A percentile compares a stretch with the other conserved stretches of the same genome.
phyloP scores from a whole-genome alignment of 2,888 invertebrate species.

The Sinodicranocentrus sp. region DNA sequence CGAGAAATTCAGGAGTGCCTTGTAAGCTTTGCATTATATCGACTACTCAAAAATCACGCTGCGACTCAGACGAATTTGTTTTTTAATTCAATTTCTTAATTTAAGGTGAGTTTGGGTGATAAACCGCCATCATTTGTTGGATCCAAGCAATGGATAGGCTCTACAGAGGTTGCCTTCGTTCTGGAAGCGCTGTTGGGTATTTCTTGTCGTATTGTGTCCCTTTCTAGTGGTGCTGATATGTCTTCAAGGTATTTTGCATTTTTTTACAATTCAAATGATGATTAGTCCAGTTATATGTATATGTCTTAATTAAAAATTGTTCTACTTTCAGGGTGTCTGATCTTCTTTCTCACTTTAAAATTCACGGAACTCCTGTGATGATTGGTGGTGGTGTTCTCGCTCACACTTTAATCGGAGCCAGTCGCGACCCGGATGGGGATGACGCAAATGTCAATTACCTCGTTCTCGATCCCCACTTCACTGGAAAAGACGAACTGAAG shows the following conservation, averaged over 20 bases:
- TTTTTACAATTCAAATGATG: too few species aligned
- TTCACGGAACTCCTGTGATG: conserved; percentile 98
- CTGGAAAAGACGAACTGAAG: conserved; percentile 89
- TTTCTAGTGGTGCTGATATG: conserved; percentile 91
- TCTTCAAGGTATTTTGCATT: conserved; percentile 77
- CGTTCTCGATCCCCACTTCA: conserved; percentile 99
- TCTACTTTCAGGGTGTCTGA: conserved; percentile 80
- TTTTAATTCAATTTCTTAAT: conserved; percentile 16
- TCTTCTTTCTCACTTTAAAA: conserved; percentile 92
- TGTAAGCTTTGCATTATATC: conserved; percentile 79
- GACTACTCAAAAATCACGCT: not conserved
- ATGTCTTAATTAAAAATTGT: not conserved
- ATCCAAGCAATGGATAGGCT: conserved; percentile 98
- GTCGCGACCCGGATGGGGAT: conserved; percentile 85
- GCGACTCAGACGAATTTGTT: not conserved
- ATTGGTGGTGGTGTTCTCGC: conserved; percentile 99
- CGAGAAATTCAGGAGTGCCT: conserved; percentile 95
- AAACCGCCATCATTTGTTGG: conserved; percentile 92
- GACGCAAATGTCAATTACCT: conserved; percentile 92
- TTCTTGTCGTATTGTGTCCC: conserved; percentile 88
- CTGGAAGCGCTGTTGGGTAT: conserved; percentile 89
- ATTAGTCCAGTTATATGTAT: too few species aligned
- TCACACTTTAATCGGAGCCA: conserved; percentile 96
- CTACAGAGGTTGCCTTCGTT: conserved; percentile 96
- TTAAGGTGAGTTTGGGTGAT: conserved; percentile 86